Conservation (phyloP, 2,888 invertebrate species). For the Eupithecia centaureata region DNA sequence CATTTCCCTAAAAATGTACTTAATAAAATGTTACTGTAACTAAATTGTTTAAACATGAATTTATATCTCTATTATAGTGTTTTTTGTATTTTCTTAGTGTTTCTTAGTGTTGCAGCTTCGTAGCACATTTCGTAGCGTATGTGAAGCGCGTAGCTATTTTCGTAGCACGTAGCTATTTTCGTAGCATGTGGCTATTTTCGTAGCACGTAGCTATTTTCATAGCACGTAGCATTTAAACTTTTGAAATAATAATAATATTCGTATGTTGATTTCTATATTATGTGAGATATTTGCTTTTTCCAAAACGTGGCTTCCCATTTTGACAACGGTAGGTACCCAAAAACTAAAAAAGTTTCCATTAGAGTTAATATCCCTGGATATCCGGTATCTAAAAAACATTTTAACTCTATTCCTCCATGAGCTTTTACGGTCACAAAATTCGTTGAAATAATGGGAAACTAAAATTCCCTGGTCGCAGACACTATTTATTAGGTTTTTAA, state of each 20-base stretch:
- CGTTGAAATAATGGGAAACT: conserved; percentile 60
- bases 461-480: conserved; percentile 64
- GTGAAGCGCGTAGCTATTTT: background rate
- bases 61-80: no score
- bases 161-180: background rate
- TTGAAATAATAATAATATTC: no score
- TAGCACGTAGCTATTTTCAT: background rate
- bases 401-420: conserved; percentile 46
- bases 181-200: background rate
- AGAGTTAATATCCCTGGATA: conserved; percentile 19
- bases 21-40: no score
- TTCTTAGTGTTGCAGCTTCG: background rate
- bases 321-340: background rate
- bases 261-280: background rate
- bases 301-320: background rate
- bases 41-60: no score
- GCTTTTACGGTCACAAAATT: conserved; percentile 59
- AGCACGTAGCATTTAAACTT: background rate
- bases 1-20: no score
- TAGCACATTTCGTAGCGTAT: background rate
- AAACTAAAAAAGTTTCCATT: background rate
- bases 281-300: background rate
- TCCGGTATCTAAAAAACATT: conserved; percentile 40
- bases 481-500: conserved; percentile 75
- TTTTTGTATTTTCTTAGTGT: no score